Conservation (phyloP, 2,888 invertebrate genomes). For the Ischnura elegans region DNA sequence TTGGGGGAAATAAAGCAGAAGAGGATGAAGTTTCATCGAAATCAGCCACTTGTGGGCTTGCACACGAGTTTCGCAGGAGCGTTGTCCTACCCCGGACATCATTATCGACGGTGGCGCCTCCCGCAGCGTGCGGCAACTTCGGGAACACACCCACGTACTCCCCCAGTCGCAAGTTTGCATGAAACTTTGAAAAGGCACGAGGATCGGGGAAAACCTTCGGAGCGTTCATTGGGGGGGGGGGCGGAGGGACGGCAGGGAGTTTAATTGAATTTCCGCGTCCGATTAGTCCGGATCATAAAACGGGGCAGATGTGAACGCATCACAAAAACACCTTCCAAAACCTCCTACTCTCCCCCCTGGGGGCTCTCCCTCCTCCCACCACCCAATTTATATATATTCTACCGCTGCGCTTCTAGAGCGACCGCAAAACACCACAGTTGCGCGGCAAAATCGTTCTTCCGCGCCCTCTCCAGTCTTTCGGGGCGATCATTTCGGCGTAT, state of each 20-base stretch:
- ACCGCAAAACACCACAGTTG: background rate
- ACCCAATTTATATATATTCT: no score
- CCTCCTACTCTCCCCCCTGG: background rate
- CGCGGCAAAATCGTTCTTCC: background rate
- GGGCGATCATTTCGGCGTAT: background rate
- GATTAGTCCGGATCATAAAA: slow-evolving; percentile 1
- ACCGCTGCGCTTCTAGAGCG: no score
- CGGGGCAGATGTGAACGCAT: background rate
- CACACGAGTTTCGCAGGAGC: no score
- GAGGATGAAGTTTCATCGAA: no score
- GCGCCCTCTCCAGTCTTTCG: background rate
- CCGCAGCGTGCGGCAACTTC: no score
- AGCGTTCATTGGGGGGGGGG: background rate
- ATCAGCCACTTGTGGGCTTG: no score
- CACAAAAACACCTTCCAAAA: background rate
- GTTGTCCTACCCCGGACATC: no score
- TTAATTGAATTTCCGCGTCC: slow-evolving; percentile 23
- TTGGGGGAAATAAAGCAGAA: no score
- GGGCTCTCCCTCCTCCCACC: background rate
- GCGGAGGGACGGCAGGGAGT: background rate
- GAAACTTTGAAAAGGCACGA: background rate
- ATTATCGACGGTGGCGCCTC: background rate
- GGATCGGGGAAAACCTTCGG: background rate
- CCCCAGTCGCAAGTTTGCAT: background rate
- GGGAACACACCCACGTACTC: background rate